These are phyloP conservation scores for Struthio camelus DNA, from an alignment of 2,113 vertebrate species.

Conservation along the genomic window DNA sequence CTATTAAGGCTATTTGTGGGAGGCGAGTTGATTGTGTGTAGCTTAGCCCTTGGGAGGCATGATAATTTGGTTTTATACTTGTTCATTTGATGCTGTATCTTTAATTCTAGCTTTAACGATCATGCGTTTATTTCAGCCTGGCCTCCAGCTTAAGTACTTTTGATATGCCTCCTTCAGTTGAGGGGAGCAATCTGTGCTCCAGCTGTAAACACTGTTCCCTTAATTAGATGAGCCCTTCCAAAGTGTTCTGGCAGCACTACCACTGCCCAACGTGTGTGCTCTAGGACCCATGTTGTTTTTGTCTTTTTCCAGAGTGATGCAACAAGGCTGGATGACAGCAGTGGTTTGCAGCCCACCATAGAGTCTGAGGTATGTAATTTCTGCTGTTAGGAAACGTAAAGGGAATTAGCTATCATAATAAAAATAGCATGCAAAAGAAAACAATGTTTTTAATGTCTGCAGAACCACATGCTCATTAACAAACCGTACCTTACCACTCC, in stretches of 20 bases:
- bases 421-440: not conserved
- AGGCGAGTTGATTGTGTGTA: not conserved
- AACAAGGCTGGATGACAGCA: slow-evolving; percentile 13
- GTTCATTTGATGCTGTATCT: not conserved
- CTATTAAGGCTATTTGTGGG: not conserved
- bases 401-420: not conserved
- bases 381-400: not conserved
- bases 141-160: not conserved
- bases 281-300: not conserved
- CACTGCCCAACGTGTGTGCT: not conserved
- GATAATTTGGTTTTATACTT: not conserved
- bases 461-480: not conserved
- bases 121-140: not conserved
- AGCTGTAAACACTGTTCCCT: not conserved
- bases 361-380: slow-evolving; percentile 65
- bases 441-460: not conserved
- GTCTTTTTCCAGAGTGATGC: slow-evolving; percentile 37
- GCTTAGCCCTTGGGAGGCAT: not conserved
- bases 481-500: not conserved
- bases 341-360: not conserved
- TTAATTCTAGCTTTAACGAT: not conserved
- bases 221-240: not conserved
- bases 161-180: not conserved
- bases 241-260: not conserved
- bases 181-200: not conserved